Conservation (phyloP, 2,797 vertebrate genomes). For the Cephalopachus bancanus region DNA sequence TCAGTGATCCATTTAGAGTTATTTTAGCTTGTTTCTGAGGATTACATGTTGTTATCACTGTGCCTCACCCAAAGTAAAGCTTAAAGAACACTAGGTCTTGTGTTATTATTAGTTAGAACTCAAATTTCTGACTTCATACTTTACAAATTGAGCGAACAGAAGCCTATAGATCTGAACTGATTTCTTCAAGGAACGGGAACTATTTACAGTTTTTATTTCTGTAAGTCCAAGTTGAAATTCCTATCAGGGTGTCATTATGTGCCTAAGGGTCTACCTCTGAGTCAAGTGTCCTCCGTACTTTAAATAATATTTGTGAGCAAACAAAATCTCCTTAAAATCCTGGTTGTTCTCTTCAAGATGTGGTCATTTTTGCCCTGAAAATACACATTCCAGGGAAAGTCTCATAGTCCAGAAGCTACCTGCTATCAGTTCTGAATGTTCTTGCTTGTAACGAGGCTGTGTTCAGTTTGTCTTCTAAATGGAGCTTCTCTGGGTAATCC, state of each 20-base stretch:
- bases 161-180: background rate
- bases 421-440: no score
- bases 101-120: background rate
- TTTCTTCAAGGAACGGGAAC: background rate
- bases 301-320: background rate
- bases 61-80: background rate
- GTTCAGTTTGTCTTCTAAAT: no score
- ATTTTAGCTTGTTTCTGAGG: background rate
- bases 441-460: accelerated
- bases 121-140: background rate
- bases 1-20: background rate
- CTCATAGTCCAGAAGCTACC: background rate
- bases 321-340: background rate
- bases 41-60: background rate
- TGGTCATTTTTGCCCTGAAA: background rate
- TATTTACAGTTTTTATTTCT: background rate
- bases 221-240: background rate
- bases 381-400: background rate
- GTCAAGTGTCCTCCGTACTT: background rate
- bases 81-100: background rate
- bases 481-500: background rate
- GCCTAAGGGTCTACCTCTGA: background rate
- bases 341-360: background rate
- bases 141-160: background rate
- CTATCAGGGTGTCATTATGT: background rate